phyloP scores from a whole-genome alignment of 2,888 invertebrate genomes.

The Meganola albula region DNA sequence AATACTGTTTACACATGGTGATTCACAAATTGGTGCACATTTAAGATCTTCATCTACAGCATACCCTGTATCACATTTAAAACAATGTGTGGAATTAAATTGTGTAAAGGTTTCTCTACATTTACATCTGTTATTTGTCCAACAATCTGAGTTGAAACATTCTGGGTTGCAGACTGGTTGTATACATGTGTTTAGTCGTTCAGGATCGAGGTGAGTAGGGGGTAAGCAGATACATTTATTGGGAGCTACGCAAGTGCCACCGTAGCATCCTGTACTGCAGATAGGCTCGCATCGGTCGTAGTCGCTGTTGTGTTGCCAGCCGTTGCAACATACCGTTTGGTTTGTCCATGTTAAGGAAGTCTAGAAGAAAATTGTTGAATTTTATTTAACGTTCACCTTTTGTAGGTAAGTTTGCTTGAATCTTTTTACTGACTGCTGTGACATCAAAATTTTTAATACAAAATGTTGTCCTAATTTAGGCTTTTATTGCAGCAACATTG shows the following conservation, averaged over 20 bases:
- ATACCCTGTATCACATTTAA: conserved; percentile 38
- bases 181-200: conserved; percentile 47
- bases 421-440: too few relatives aligned
- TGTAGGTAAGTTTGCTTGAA: too few relatives aligned
- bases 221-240: conserved; percentile 51
- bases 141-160: conserved; percentile 53
- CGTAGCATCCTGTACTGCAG: conserved; percentile 67
- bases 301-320: conserved; percentile 51
- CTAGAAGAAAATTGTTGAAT: too few relatives aligned
- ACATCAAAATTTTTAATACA: too few relatives aligned
- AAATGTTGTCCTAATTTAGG: too few relatives aligned
- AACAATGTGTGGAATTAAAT: conserved; percentile 49
- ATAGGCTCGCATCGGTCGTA: conserved; percentile 59
- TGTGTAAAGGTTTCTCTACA: conserved; percentile 40
- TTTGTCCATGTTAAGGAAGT: conserved; percentile 37
- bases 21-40: conserved; percentile 31
- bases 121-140: conserved; percentile 45
- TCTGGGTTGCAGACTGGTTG: conserved; percentile 42
- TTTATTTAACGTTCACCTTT: too few relatives aligned
- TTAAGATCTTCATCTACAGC: conserved; percentile 28
- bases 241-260: conserved; percentile 61
- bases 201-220: conserved; percentile 43
- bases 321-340: conserved; percentile 57
- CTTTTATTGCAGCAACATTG: too few relatives aligned
- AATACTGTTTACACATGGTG: conserved; percentile 29